Evolutionary conservation across 2,888 invertebrate genomes (phyloP), one percentile per base, ranked within the genome.

Genomic region (Eudasyphora cyanicolor): DNA sequence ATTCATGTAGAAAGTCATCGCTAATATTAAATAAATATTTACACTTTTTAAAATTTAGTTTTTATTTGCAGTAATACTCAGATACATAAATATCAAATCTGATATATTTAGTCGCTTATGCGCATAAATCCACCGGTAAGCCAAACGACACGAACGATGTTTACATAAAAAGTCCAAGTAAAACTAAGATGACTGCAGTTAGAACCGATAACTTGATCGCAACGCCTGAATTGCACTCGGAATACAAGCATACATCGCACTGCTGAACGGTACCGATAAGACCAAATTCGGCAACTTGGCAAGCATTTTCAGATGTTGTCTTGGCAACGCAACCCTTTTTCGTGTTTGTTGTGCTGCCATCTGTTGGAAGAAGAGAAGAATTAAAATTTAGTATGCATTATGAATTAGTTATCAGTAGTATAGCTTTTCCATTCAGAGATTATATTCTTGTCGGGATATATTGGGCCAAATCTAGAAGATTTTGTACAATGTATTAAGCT

Each of bases 161-260:
- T 67, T n/a, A 67, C 67, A 38, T 24, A 67, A 67, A n/a, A 7
- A 42, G 14, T 4, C 19, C 12, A 67, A 14, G 14, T 14, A 21
- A 24, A 2, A 67, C 10, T 14, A 38, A 8, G 5, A 24, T 0
- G 1, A n/a, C 2, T 24, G 21, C 6, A 10, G 67, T 42, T 14
- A 67, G 2, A n/a, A 60, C n/a, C 6, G 67, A 67, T n/a, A 67
- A 24, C 6, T 67, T 38, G 14, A 67, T 38, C 21, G 24, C n/a
- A 12, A 24, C 67, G n/a, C 67, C 42, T 0, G 67, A 67, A 38
- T 67, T 67, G 14, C 67, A 67, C 10, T 67, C 10, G 6, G 67
- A 21, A 4, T 67, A 2, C 38, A 17, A n/a, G n/a, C 67, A 67
- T 1, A 67, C 8, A 10, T 24, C 10, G 14, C 67, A 67, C 42